phyloP scores from a whole-genome alignment of 2,113 vertebrate genomes.

The Pygoscelis adeliae region DNA sequence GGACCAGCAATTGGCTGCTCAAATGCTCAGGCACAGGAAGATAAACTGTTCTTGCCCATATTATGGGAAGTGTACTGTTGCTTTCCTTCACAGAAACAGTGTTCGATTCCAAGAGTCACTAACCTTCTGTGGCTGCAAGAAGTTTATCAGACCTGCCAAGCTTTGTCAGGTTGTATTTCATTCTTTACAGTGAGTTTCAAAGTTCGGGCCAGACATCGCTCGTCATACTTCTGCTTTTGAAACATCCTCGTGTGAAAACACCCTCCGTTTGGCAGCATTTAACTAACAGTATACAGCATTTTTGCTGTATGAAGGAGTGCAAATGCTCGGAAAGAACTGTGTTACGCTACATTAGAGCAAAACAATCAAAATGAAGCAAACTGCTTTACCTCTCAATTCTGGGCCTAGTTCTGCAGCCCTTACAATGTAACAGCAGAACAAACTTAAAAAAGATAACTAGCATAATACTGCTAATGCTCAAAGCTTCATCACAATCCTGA shows the following conservation, averaged over 20 bases:
- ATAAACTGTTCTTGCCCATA: not conserved
- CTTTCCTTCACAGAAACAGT: not conserved
- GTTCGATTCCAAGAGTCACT: not conserved
- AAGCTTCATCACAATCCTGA: not conserved
- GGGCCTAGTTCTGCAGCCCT: not conserved
- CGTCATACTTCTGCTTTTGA: not conserved
- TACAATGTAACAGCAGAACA: not conserved
- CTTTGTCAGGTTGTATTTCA: not conserved
- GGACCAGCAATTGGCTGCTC: not conserved
- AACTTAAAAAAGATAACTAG: not conserved
- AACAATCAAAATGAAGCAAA: not conserved
- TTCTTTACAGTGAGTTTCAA: not conserved
- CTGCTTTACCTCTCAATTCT: not conserved
- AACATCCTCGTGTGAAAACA: not conserved
- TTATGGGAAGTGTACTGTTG: not conserved
- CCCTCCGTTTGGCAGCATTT: not conserved
- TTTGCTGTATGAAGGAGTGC: not conserved
- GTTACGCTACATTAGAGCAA: not conserved
- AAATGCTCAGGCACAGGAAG: not conserved
- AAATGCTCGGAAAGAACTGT: not conserved
- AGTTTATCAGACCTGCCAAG: constrained; percentile 14
- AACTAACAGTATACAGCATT: not conserved
- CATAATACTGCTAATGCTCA: not conserved
- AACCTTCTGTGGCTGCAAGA: not conserved
- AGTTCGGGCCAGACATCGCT: not conserved